A percentile compares a stretch with the other conserved stretches of the same genome.
phyloP scores from a whole-genome alignment of 2,888 invertebrate genomes.

The Oligia strigilis region DNA sequence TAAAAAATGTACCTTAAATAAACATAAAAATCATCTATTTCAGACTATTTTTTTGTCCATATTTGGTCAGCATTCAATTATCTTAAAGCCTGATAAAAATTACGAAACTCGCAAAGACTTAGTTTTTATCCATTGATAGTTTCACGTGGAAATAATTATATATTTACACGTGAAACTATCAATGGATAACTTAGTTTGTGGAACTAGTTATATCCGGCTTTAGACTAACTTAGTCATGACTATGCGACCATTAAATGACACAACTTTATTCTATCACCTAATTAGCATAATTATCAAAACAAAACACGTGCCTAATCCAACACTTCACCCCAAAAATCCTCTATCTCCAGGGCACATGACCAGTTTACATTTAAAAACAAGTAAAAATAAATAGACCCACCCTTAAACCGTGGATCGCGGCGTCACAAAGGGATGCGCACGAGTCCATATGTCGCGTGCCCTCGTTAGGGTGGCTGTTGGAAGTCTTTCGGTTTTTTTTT shows the following conservation, averaged over 20 bases:
- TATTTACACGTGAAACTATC: too few relatives aligned
- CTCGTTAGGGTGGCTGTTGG: conserved; percentile 61
- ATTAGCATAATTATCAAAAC: background rate
- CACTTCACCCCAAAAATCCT: background rate
- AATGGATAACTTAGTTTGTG: too few relatives aligned
- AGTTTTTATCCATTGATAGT: too few relatives aligned
- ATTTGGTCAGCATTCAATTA: too few relatives aligned
- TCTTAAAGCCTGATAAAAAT: too few relatives aligned
- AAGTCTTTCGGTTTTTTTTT: conserved; percentile 37
- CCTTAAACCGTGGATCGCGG: conserved; percentile 61
- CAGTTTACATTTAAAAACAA: conserved; percentile 47
- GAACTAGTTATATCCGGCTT: too few relatives aligned
- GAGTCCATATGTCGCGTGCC: conserved; percentile 83
- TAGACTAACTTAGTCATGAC: too few relatives aligned
- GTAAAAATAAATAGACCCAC: conserved; percentile 66
- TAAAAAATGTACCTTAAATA: too few relatives aligned
- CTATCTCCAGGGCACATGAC: background rate
- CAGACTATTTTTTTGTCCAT: too few relatives aligned
- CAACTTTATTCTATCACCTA: background rate
- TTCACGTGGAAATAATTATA: too few relatives aligned
- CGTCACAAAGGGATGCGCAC: conserved; percentile 81
- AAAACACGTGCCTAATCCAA: background rate
- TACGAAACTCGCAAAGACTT: too few relatives aligned
- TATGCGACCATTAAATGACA: background rate
- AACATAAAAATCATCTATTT: too few relatives aligned